phyloP scores from a whole-genome alignment of 2,797 vertebrate species.

The Periparus ater region DNA sequence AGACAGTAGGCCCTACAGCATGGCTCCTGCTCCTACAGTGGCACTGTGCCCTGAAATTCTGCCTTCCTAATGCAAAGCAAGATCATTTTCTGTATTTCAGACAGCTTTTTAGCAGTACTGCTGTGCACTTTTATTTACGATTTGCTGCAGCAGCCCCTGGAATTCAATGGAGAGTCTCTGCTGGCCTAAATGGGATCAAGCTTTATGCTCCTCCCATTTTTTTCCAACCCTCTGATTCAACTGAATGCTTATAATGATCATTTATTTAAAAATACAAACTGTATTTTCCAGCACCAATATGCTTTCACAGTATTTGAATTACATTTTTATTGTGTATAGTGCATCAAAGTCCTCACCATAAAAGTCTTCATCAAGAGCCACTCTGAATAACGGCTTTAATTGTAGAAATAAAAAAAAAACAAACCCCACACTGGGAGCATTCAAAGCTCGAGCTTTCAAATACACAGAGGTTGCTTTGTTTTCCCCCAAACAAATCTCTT shows the following conservation, averaged over 20 bases:
- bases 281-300: neutral
- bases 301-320: neutral
- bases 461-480: neutral
- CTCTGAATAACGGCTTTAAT: neutral
- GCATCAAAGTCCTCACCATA: neutral
- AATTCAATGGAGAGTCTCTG: neutral
- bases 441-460: neutral
- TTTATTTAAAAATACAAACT: neutral
- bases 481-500: neutral
- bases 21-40: neutral
- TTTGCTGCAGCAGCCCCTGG: neutral
- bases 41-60: neutral
- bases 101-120: neutral
- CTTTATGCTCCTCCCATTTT: neutral
- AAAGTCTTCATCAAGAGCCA: neutral
- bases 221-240: neutral
- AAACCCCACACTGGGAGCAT: neutral
- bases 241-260: neutral
- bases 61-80: neutral
- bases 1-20: neutral
- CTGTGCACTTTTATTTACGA: neutral
- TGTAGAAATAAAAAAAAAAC: neutral
- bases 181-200: neutral
- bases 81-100: neutral
- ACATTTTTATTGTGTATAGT: neutral